These are phyloP conservation scores for Teleopsis dalmanni DNA, from an alignment of 1,140 invertebrate genomes.

Conservation along the genomic window DNA sequence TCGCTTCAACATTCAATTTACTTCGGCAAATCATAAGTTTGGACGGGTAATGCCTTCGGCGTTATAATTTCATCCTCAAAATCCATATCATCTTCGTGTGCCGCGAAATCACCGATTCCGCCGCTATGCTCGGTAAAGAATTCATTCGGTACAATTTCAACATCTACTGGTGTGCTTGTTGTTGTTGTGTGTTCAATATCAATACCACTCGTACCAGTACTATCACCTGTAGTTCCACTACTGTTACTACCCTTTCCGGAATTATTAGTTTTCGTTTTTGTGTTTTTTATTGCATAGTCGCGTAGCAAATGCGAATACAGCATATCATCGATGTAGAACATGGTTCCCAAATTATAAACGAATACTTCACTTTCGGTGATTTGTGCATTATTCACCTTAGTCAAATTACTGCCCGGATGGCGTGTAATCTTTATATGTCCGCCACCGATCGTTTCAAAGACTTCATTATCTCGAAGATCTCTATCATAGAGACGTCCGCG, in stretches of 20 bases:
- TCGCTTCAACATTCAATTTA: too few species aligned
- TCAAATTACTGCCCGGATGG: conserved; percentile 47
- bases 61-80: conserved; percentile 44
- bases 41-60: conserved; percentile 42
- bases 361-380: conserved; percentile 54
- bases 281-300: conserved; percentile 27
- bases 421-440: conserved; percentile 49
- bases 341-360: conserved; percentile 55
- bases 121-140: conserved; percentile 36
- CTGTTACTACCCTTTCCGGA: conserved; percentile 14
- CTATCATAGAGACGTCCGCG: conserved; percentile 53
- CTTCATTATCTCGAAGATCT: conserved; percentile 49
- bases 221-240: conserved; percentile 26
- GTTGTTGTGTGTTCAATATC: conserved; percentile 9
- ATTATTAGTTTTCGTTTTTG: conserved; percentile 31
- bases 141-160: conserved; percentile 47
- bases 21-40: conserved; percentile 40
- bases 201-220: too few species aligned
- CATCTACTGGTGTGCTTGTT: conserved; percentile 28
- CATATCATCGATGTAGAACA: conserved; percentile 54
- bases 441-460: conserved; percentile 49
- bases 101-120: conserved; percentile 32
- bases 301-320: conserved; percentile 46
- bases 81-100: conserved; percentile 38
- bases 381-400: conserved; percentile 48